Base-by-base conservation (phyloP, 2,888 invertebrate genomes). In the Tuta absoluta region DNA sequence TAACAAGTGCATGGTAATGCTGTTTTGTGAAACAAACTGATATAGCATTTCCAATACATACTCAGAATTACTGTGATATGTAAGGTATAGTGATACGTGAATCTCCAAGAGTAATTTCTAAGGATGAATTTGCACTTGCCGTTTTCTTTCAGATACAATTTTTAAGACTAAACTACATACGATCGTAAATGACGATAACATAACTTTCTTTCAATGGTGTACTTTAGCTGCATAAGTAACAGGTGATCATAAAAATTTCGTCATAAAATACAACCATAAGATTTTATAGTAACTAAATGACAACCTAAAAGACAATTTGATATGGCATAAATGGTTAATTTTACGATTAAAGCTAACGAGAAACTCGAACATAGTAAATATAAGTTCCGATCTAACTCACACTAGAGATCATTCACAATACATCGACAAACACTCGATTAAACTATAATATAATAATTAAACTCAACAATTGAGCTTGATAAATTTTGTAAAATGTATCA, bases 401-500 rank as follows among this genome's bases (percentile, higher is more conserved):
- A 10, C 23, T 12, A 45, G 65, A 65, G 65, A 65, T 65, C 65
- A 62, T 62, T 57, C 33, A 21, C 64, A 48, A 60, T 45, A 58
- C 37, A 37, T 58, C 48, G 28, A 58, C 57, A 58, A n/a, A 58
- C 58, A 12, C 37, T 37, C 33, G n/a, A 48, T 24, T 33, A 17
- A 38, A n/a, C n/a, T 48, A 48, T 48, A n/a, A 49, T 41, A 57
- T 41, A 21, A 21, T 2, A 56, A 12, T 17, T 12, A n/a, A 56
- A 56, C 10, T 60, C 63, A 38, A 51, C 63, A 38, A 24, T 56
- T 53, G 63, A 65, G 21, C 60, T 53, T 53, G 28, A 65, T 56
- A 68, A 67, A 21, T 53, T 51, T 62, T 62, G 28, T 37, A 57
- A 45, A 57, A 65, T 64, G 66, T 72, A 72, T 70, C 70, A 73